Conservation (phyloP, 2,888 invertebrate species). For the Desoria tigrina region DNA sequence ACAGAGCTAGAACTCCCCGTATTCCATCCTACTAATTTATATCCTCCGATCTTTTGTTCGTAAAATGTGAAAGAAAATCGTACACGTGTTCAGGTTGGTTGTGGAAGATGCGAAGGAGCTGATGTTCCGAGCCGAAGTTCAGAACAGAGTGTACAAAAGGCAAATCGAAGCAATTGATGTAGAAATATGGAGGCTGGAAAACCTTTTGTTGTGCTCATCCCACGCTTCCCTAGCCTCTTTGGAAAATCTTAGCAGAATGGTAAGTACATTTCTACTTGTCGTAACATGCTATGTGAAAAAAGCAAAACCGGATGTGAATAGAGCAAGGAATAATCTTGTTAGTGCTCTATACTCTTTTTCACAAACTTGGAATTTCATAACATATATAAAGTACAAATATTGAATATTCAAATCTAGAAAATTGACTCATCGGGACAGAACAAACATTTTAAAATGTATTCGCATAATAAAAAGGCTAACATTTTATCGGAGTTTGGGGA, state of each 20-base stretch:
- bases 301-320: too few species aligned
- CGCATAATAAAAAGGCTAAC: too few species aligned
- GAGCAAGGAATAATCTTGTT: too few species aligned
- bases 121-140: conserved; percentile 83
- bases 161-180: conserved; percentile 77
- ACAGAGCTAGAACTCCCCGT: background rate
- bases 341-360: too few species aligned
- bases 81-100: conserved; percentile 69
- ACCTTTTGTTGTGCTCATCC: conserved; percentile 63
- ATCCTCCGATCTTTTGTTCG: background rate
- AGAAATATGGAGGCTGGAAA: conserved; percentile 75
- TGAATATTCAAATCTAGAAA: too few species aligned
- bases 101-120: conserved; percentile 74
- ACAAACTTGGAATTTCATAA: too few species aligned
- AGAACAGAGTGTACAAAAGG: conserved; percentile 82
- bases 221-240: conserved; percentile 24
- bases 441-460: too few species aligned
- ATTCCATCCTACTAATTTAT: background rate
- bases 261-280: background rate
- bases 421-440: too few species aligned
- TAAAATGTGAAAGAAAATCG: background rate
- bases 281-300: too few species aligned
- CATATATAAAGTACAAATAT: too few species aligned
- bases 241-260: background rate
- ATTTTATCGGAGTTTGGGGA: too few species aligned